Evolutionary conservation across 2,113 vertebrate genomes (phyloP).

Genomic region (Eretmochelys imbricata): DNA sequence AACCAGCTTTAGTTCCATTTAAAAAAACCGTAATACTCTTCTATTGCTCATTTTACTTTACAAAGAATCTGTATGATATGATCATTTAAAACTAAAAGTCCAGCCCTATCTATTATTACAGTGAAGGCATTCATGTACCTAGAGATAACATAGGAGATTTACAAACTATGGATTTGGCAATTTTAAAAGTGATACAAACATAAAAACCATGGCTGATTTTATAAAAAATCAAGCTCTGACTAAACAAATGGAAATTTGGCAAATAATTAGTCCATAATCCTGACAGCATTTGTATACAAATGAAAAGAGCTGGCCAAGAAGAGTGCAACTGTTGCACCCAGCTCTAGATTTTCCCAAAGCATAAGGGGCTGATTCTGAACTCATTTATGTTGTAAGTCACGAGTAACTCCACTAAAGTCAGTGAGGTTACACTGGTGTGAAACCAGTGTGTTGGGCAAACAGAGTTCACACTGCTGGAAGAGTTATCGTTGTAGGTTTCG

Average conservation of each 20-base stretch:
- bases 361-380: background rate
- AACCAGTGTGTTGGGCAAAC: background rate
- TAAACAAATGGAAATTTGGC: constrained; percentile 53
- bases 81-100: background rate
- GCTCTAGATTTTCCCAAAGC: background rate
- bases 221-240: constrained; percentile 53
- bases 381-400: background rate
- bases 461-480: background rate
- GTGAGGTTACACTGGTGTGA: background rate
- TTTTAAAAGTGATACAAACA: too few species aligned
- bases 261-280: background rate
- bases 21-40: background rate
- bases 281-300: background rate
- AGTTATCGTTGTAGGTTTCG: background rate
- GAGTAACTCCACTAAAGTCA: background rate
- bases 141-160: background rate
- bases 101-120: background rate
- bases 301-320: too few species aligned
- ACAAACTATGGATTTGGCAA: background rate
- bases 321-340: background rate
- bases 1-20: background rate
- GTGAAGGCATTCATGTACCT: background rate
- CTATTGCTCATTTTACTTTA: background rate
- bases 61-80: background rate
- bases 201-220: background rate